phyloP scores from a whole-genome alignment of 2,113 vertebrate species.

The Callipepla squamata region DNA sequence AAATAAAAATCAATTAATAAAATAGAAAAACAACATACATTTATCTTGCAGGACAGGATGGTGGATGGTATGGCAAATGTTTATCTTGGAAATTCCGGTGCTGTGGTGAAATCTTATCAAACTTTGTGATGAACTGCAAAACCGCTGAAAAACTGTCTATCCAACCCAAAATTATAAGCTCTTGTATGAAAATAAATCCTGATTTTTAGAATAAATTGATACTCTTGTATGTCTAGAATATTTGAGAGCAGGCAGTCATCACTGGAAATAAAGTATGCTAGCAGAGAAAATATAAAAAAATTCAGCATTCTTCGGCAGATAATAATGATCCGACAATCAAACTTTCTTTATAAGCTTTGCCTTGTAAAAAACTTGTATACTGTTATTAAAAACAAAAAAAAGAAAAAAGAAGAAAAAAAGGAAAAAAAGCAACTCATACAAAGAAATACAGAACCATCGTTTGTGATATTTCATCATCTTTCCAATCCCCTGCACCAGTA shows the following conservation, averaged over 20 bases:
- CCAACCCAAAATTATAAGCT: not conserved
- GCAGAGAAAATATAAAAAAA: not conserved
- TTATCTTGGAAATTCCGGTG: not conserved
- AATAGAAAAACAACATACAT: not conserved
- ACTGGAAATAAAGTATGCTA: not conserved
- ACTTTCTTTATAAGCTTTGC: not conserved
- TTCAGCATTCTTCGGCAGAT: not conserved
- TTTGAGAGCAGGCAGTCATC: not conserved
- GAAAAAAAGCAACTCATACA: too few species aligned
- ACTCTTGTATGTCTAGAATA: not conserved
- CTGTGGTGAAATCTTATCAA: not conserved
- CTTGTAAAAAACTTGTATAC: not conserved
- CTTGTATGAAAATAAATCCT: rapidly evolving
- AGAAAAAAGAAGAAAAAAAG: not conserved
- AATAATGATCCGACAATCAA: not conserved
- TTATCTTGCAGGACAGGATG: not conserved
- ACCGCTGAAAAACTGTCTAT: not conserved
- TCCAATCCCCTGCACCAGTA: not conserved
- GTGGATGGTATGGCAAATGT: not conserved
- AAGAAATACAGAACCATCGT: not conserved
- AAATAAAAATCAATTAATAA: not conserved
- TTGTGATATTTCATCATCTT: slow-evolving; percentile 17
- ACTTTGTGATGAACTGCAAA: not conserved
- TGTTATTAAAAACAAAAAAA: not conserved
- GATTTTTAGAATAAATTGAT: not conserved